These are phyloP conservation scores for Microcebus murinus DNA, from an alignment of 2,113 vertebrate species.

Conservation along the genomic window DNA sequence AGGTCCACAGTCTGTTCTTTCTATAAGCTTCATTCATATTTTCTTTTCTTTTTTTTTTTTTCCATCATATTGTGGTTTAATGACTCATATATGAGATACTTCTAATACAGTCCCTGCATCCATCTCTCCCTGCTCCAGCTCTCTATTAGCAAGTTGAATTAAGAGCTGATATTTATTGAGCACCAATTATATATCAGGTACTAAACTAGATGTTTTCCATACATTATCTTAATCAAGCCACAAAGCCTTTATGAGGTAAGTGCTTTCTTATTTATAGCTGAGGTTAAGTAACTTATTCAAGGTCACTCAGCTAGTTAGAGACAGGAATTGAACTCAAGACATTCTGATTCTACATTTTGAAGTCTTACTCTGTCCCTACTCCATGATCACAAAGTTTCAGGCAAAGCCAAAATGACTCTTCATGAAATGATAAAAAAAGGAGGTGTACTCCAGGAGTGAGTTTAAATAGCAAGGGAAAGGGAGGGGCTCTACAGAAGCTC, in stretches of 20 bases:
- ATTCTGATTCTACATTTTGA: neutral
- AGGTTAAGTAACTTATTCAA: neutral
- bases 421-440: neutral
- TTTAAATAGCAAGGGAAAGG: neutral
- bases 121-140: neutral
- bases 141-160: neutral
- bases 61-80: neutral
- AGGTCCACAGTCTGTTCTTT: neutral
- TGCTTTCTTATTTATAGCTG: neutral
- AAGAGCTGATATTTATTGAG: neutral
- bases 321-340: neutral
- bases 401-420: neutral
- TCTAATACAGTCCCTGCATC: neutral
- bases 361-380: neutral
- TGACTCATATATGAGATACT: neutral
- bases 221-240: neutral
- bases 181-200: neutral
- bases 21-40: neutral
- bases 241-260: neutral
- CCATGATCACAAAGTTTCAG: neutral
- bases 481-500: neutral
- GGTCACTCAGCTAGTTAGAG: neutral
- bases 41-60: neutral
- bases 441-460: neutral
- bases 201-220: neutral